phyloP scores from a whole-genome alignment of 2,797 vertebrate species.

The Hypotaenidia philippensis region DNA sequence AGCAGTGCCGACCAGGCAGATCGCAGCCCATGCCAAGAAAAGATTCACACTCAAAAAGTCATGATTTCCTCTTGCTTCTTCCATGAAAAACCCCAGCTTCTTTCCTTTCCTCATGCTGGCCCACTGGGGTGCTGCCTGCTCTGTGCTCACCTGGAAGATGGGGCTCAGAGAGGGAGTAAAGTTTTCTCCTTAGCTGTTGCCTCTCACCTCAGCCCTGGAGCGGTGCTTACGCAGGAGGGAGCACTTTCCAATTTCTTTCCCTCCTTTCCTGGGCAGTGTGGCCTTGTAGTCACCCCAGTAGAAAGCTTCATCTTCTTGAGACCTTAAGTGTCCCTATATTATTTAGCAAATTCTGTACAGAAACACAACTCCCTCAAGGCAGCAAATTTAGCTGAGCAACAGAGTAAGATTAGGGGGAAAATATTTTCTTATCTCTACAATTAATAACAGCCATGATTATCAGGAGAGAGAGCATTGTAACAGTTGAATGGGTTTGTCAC shows the following conservation, averaged over 20 bases:
- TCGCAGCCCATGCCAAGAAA: background rate
- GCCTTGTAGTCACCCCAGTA: background rate
- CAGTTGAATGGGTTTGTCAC: background rate
- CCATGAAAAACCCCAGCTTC: background rate
- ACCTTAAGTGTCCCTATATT: background rate
- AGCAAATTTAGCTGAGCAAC: background rate
- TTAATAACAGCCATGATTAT: background rate
- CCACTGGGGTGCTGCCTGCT: background rate
- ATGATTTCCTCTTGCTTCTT: background rate
- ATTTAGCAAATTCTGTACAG: background rate
- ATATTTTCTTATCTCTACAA: background rate
- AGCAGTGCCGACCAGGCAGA: rapidly evolving
- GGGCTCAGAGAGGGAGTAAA: background rate
- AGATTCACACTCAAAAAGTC: background rate
- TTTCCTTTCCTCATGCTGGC: background rate
- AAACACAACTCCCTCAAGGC: background rate
- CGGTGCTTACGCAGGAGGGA: background rate
- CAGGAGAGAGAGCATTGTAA: background rate
- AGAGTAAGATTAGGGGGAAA: background rate
- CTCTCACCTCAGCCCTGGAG: background rate
- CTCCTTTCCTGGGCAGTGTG: background rate
- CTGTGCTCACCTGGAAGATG: background rate
- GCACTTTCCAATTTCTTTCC: background rate
- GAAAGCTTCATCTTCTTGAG: background rate
- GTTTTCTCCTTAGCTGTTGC: background rate